Evolutionary conservation across 2,113 vertebrate genomes (phyloP).

Genomic region (Pseudorhombus dupliciocellatus): DNA sequence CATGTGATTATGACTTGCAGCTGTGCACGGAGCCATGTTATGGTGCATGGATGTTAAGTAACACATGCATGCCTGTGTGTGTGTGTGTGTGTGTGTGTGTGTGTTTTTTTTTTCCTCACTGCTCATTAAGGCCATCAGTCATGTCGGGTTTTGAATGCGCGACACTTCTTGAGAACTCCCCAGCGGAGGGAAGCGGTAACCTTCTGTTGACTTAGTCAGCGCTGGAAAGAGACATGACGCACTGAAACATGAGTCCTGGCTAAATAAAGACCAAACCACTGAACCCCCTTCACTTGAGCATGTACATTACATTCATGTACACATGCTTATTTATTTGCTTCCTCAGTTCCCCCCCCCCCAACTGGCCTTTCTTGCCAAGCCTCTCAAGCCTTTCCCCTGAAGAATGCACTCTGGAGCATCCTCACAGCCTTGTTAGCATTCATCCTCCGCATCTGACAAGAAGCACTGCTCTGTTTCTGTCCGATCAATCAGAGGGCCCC

Average conservation of each 20-base stretch:
- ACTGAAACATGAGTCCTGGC: constrained; percentile 63
- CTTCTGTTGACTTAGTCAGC: constrained; percentile 48
- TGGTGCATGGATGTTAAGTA: neutral
- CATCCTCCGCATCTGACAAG: constrained; percentile 52
- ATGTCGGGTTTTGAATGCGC: constrained; percentile 18
- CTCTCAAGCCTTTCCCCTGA: neutral
- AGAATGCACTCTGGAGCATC: constrained; percentile 60
- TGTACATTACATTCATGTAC: neutral
- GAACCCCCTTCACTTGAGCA: constrained; percentile 35
- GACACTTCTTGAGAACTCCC: neutral
- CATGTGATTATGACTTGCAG: neutral
- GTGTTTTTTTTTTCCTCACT: neutral
- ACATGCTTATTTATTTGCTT: constrained; percentile 29
- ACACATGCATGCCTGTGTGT: neutral
- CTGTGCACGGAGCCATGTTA: neutral
- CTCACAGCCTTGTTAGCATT: constrained; percentile 65
- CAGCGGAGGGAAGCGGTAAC: constrained; percentile 26
- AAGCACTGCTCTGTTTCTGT: constrained; percentile 67
- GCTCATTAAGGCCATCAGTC: constrained; percentile 18
- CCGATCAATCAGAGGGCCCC: constrained; percentile 64
- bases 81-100: too few species aligned
- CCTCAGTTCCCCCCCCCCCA: constrained; percentile 35
- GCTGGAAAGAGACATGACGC: constrained; percentile 61
- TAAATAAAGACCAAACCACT: constrained; percentile 70
- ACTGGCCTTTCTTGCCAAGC: constrained; percentile 48